Evolutionary conservation across 1,140 invertebrate species (phyloP).

Genomic region (Caligus rogercresseyi): DNA sequence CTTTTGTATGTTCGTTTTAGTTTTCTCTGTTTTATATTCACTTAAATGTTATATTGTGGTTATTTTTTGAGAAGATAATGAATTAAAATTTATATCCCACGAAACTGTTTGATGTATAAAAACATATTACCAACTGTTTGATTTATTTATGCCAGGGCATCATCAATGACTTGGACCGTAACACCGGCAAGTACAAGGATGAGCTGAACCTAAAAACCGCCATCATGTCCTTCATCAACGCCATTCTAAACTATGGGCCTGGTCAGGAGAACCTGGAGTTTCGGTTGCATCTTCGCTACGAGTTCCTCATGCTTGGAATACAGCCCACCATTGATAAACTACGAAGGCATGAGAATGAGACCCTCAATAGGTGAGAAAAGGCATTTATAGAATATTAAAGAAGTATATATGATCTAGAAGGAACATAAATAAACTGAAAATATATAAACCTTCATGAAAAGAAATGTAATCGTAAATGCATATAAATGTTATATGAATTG

Average conservation of each 20-base stretch:
- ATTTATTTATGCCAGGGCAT: conserved; percentile 43
- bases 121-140: not conserved
- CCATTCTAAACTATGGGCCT: conserved; percentile 84
- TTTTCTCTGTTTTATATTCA: too few species aligned
- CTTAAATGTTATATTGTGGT: too few species aligned
- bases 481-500: too few species aligned
- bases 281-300: conserved; percentile 80
- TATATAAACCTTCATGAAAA: not conserved
- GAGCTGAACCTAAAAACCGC: conserved; percentile 84
- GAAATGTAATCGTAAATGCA: too few species aligned
- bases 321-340: conserved; percentile 87
- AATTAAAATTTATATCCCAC: too few species aligned
- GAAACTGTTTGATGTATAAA: too few species aligned
- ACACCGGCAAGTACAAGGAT: conserved; percentile 64
- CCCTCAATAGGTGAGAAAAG: conserved; percentile 48
- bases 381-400: conserved; percentile 2
- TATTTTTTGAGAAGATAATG: too few species aligned
- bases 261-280: conserved; percentile 92
- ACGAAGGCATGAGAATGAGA: conserved; percentile 76
- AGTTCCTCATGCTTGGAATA: conserved; percentile 89
- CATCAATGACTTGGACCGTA: conserved; percentile 78
- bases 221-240: conserved; percentile 95
- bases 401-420: too few species aligned
- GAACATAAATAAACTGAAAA: not conserved
- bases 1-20: too few species aligned